A percentile compares a stretch with the other conserved stretches of the same genome.
These are phyloP conservation scores for Erebia ligea DNA, from an alignment of 2,888 invertebrate genomes.

Conservation along the genomic window DNA sequence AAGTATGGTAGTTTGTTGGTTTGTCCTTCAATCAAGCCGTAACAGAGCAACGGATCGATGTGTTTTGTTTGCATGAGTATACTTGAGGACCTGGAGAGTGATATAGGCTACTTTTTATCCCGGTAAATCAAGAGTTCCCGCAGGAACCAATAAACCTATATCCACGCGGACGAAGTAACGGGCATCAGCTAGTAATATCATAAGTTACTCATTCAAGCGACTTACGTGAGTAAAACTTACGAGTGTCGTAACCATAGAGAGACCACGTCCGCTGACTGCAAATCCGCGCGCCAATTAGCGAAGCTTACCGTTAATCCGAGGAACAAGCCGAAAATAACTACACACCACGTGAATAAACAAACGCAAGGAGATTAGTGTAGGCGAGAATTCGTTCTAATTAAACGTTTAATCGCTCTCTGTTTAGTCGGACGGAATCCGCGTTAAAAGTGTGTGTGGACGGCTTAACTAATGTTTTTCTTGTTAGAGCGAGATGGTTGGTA, in stretches of 20 bases:
- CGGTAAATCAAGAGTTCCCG: too few relatives aligned
- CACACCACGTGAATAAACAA: slow-evolving; percentile 62
- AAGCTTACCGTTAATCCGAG: slow-evolving; percentile 66
- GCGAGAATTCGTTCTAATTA: slow-evolving; percentile 41
- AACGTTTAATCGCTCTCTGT: slow-evolving; percentile 26
- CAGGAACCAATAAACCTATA: too few relatives aligned
- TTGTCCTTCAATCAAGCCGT: too few relatives aligned
- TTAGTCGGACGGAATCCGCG: slow-evolving; percentile 17
- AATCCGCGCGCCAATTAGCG: slow-evolving; percentile 70
- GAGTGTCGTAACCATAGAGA: slow-evolving; percentile 4
- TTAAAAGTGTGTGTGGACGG: not conserved
- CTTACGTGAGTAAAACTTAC: too few relatives aligned
- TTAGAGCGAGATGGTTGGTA: not conserved
- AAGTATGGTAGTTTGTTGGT: too few relatives aligned
- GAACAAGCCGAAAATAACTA: slow-evolving; percentile 69
- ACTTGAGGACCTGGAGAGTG: too few relatives aligned
- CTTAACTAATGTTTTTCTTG: not conserved
- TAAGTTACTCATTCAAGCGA: too few relatives aligned
- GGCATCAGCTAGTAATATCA: too few relatives aligned
- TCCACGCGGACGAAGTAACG: too few relatives aligned
- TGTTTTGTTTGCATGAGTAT: too few relatives aligned
- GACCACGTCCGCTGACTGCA: slow-evolving; percentile 38
- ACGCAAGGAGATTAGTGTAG: slow-evolving; percentile 40
- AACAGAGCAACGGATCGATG: too few relatives aligned
- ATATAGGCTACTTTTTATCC: too few relatives aligned